Evolutionary conservation across 1,140 invertebrate genomes (phyloP), one percentile per base, ranked within the genome.

Genomic region (Armadillidium nasatum): DNA sequence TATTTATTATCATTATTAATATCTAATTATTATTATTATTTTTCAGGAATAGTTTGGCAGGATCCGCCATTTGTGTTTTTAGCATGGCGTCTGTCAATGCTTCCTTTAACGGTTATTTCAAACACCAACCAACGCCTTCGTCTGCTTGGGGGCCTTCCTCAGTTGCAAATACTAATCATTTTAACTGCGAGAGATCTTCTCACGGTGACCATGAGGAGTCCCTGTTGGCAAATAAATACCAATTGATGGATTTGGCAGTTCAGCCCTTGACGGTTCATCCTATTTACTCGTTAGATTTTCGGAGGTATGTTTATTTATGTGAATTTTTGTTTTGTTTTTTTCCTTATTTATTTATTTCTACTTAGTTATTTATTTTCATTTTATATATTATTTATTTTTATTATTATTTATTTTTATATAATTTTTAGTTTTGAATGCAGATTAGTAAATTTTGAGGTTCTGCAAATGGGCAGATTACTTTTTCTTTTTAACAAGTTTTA

Each of bases 21-120:
- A n/a, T n/a, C n/a, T n/a, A n/a, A n/a, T n/a, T n/a, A n/a, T n/a
- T n/a, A n/a, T n/a, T n/a, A n/a, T n/a, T n/a, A n/a, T n/a, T n/a
- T n/a, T n/a, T n/a, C n/a, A n/a, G n/a, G n/a, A 97, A 97, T 83
- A 92, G 93, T 79, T 94, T 98, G 78, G 88, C 90, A 13, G 95
- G 95, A 9, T 96, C 95, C 10, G 96, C 96, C 0, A 89, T 99
- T 0, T 99, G 96, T 85, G 90, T 92, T 0, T 99, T 94, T 86
- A 94, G 92, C 82, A 89, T 97, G 85, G 89, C 90, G 0, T 88
- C 94, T 0, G 93, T 99, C 11, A 88, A 91, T 67, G 86, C 89
- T 7, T 90, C 94, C 0, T 98, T 98, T 83, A 88, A 90, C 67
- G 95, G 96, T 0, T 89, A 91, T 0, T 98, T 95, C 85, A 95